A percentile compares a stretch with the other conserved stretches of the same genome.
Evolutionary conservation across 2,888 invertebrate species (phyloP).

Genomic region (Priocnemis perturbator): DNA sequence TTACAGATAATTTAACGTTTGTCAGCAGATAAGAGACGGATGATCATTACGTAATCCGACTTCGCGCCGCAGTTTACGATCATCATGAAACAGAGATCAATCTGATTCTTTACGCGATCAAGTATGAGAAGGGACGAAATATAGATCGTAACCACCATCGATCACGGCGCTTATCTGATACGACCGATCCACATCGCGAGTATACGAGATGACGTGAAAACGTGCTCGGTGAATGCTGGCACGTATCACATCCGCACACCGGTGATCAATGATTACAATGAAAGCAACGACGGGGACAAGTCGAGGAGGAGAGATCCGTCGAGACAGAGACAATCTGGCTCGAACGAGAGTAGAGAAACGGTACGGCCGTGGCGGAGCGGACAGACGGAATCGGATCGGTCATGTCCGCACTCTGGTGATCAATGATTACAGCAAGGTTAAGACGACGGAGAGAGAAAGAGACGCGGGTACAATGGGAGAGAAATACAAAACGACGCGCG

Average conservation of each 20-base stretch:
- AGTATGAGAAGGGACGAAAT: neutral
- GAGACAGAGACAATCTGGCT: slow-evolving; percentile 33
- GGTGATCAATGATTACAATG: slow-evolving; percentile 8
- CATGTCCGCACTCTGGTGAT: slow-evolving; percentile 4
- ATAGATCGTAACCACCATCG: slow-evolving; percentile 9
- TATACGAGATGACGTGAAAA: slow-evolving; percentile 8
- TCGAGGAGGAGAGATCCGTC: neutral
- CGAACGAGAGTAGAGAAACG: slow-evolving; percentile 18
- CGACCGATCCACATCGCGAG: neutral
- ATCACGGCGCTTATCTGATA: slow-evolving; percentile 6
- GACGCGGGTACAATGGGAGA: too few species aligned
- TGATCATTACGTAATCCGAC: neutral
- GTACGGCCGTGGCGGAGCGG: slow-evolving; percentile 21
- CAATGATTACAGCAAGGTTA: too few species aligned
- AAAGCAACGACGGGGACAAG: neutral
- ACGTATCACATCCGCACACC: neutral
- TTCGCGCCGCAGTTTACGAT: too few species aligned
- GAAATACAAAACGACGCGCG: too few species aligned
- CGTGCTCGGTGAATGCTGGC: slow-evolving; percentile 7
- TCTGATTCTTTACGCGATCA: neutral
- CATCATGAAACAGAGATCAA: neutral
- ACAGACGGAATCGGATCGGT: slow-evolving; percentile 44
- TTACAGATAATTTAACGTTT: too few species aligned
- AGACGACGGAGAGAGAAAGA: too few species aligned
- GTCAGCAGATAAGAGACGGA: too few species aligned